Evolutionary conservation across 2,113 vertebrate species (phyloP).

Genomic region (Nesoenas mayeri): DNA sequence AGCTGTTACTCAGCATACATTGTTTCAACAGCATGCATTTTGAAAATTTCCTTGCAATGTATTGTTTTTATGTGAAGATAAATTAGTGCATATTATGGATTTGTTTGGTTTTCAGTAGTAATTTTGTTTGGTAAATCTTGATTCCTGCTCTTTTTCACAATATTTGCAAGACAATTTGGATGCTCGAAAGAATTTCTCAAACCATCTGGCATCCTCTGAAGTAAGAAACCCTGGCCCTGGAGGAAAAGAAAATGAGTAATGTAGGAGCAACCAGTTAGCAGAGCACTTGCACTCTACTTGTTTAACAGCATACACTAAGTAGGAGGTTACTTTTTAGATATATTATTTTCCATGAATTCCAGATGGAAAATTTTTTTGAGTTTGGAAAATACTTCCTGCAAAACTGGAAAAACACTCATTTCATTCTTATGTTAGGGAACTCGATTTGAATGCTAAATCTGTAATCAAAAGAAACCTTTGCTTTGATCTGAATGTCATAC

Average conservation of each 20-base stretch:
- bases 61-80: not conserved
- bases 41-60: not conserved
- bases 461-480: not conserved
- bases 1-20: not conserved
- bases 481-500: not conserved
- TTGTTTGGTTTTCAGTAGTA: not conserved
- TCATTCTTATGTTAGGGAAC: not conserved
- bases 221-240: not conserved
- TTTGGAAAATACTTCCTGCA: not conserved
- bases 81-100: not conserved
- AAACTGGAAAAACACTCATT: not conserved
- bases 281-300: not conserved
- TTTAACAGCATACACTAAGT: not conserved
- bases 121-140: not conserved
- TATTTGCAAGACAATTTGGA: not conserved
- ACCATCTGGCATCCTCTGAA: not conserved
- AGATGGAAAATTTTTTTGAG: not conserved
- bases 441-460: not conserved
- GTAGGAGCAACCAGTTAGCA: not conserved
- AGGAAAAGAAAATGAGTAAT: not conserved
- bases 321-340: not conserved
- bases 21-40: not conserved
- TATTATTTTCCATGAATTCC: not conserved
- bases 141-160: constrained; percentile 4
- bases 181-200: not conserved